Base-by-base conservation (phyloP, 2,888 invertebrate species). In the Ornithoptera alexandrae region DNA sequence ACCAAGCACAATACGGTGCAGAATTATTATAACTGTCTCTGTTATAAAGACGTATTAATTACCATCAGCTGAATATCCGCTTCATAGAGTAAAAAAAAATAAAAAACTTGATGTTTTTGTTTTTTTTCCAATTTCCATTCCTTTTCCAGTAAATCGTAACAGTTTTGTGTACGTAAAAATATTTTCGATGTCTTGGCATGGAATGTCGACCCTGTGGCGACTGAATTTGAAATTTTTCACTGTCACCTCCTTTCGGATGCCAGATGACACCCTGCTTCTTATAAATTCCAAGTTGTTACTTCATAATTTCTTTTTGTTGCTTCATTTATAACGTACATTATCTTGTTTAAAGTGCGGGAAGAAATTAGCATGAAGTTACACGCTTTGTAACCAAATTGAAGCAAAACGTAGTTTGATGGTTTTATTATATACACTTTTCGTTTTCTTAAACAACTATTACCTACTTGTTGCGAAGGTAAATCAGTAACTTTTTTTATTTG, bases 211-310 rank as follows among this genome's bases (percentile, higher is more conserved):
- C 39, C 59, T 50, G 62, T 39, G 59, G 63, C 68, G 63, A 68
- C 63, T 8, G 59, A 63, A 59, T 68, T 64, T 59, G 18, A 59
- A 46, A 53, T 68, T 68, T 63, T 68, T 63, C 59, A 59, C 63
- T 68, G 67, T 68, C 68, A 68, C 62, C 68, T 53, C 58, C 58
- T 57, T 58, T 63, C 68, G 68, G 39, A 64, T 68, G 68, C 68
- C 68, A 61, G 64, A 64, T 68, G 64, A 60, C 68, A 64, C 64
- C 18, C 36, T 7, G 42, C 59, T 50, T 53, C 64, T 68, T 60
- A 60, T 56, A 68, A 64, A 64, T 68, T 68, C 24, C 12, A 30
- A 60, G 58, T 68, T 65, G 53, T 68, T 68, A 53, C 68, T 60
- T 60, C 22, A 53, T 68, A 58, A 46, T 58, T 58, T 39, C 58